Base-by-base conservation (phyloP, 2,888 invertebrate genomes). In the Punctoribates punctum region DNA sequence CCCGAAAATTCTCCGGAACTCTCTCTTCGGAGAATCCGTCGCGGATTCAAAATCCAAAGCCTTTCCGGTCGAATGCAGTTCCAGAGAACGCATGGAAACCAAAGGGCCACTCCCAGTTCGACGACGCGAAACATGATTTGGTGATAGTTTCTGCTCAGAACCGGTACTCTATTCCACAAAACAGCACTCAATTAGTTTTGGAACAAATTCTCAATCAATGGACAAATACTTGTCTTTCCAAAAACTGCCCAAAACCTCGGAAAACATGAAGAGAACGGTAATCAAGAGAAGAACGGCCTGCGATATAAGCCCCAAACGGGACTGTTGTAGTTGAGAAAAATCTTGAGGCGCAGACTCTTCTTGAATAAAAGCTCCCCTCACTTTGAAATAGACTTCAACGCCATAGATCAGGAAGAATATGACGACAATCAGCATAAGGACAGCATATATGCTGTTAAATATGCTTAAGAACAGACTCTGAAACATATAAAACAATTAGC, bases 21-120 rank as follows among this genome's bases (percentile, higher is more conserved):
- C 34, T 77, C 75, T 65, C 75, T 78, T 46, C 78, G 90, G 73
- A 96, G 87, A 82, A 96, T 87, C 83, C 92, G 91, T 81, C 92
- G 89, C 54, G 95, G 95, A 87, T 96, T 96, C 80, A 96, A 86
- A 81, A 95, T 91, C 96, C 95, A 96, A 79, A 96, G 86, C 84
- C 93, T 90, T 84, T 94, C 93, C 73, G 95, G 95, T 77, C 88
- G 86, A 89, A 94, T 93, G 80, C 93, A 94, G 86, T 96, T 96
- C 96, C 96, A 96, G 80, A 96, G 87, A 74, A 94, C 94, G 84
- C 95, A 95, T 46, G 95, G 94, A 85, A 95, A 96, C 95, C 95
- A 96, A 82, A 96, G 86, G 81, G 93, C 93, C 77, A 94, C 94
- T 11, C 94, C 95, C 81, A 95, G 91, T 87, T 96, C 96, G 72